phyloP scores from a whole-genome alignment of 2,113 vertebrate genomes.

The Atrichornis clamosus region DNA sequence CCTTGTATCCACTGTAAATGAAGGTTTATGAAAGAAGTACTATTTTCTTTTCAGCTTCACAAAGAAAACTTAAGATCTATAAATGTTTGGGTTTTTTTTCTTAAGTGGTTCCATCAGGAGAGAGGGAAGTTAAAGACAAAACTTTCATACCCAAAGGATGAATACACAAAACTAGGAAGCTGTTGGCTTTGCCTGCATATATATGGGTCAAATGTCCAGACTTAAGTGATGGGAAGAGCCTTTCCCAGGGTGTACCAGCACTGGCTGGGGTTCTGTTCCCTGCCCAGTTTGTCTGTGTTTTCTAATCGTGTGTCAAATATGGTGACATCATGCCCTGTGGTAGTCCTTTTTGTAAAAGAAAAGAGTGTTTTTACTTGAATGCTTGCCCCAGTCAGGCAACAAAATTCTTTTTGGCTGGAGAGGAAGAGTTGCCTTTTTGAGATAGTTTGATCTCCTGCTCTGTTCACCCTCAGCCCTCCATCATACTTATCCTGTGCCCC shows the following conservation, averaged over 20 bases:
- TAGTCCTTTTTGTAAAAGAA: neutral
- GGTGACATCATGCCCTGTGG: too few species aligned
- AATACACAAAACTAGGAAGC: neutral
- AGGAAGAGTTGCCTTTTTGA: neutral
- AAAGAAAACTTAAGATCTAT: neutral
- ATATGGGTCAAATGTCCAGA: neutral
- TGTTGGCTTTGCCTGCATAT: neutral
- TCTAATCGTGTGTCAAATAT: fast-evolving
- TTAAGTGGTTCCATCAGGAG: neutral
- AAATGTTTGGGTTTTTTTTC: neutral
- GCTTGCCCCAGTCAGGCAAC: neutral
- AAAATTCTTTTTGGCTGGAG: neutral
- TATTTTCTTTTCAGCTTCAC: neutral
- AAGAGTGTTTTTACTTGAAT: neutral
- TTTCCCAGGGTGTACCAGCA: neutral
- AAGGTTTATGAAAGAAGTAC: neutral
- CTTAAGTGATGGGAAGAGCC: neutral
- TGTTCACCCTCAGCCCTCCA: neutral
- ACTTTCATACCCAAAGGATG: neutral
- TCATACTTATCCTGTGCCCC: neutral
- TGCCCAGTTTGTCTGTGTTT: neutral
- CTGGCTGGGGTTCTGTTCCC: neutral
- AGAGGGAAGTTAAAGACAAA: neutral
- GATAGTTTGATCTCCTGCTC: neutral
- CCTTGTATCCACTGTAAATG: neutral